These are phyloP conservation scores for Yponomeuta malinellus DNA, from an alignment of 2,888 invertebrate species.

Conservation along the genomic window DNA sequence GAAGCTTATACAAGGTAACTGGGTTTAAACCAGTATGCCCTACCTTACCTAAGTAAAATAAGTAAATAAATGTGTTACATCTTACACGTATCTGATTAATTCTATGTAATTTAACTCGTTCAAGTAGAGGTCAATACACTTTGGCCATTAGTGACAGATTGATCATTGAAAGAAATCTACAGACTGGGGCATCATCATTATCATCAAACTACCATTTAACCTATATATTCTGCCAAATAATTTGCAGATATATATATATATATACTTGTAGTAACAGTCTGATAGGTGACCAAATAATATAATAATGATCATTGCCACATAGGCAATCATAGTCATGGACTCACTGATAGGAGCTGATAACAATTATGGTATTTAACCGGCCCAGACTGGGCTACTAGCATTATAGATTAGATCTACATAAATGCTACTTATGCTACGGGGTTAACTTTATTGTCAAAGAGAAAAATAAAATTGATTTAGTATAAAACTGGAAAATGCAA, in stretches of 20 bases:
- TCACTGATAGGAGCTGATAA: no score
- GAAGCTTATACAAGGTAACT: no score
- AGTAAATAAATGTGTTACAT: no score
- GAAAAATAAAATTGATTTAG: background rate
- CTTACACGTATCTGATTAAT: no score
- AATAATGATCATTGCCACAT: background rate
- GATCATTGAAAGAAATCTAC: background rate
- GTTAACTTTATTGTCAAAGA: background rate
- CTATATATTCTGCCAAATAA: background rate
- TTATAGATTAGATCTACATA: constrained; percentile 1
- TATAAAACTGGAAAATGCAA: background rate
- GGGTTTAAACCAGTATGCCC: no score
- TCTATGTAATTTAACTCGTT: background rate
- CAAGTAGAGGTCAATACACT: background rate
- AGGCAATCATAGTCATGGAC: no score
- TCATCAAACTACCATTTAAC: background rate
- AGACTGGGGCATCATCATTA: background rate
- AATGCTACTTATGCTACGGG: background rate
- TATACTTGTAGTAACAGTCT: background rate
- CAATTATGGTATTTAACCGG: no score
- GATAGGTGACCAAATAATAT: background rate
- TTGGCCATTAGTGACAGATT: background rate
- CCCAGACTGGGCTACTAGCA: background rate
- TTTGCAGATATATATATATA: background rate
- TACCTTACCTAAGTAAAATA: no score